Conservation (phyloP, 2,113 vertebrate species). For the Psilopogon haemacephalus region DNA sequence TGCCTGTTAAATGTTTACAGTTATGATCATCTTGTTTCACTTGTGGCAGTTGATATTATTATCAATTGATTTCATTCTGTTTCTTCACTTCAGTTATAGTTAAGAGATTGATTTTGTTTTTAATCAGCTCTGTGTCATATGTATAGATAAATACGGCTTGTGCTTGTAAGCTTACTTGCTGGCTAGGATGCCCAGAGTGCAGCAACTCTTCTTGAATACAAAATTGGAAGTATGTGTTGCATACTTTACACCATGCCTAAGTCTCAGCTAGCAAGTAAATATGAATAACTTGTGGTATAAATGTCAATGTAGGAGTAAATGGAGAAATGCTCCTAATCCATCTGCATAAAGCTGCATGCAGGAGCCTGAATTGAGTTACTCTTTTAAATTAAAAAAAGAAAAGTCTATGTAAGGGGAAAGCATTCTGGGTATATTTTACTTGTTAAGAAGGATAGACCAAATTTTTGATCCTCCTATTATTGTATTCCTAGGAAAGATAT, state of each 20-base stretch:
- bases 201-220: background rate
- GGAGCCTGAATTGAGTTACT: background rate
- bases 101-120: conserved; percentile 28
- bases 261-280: background rate
- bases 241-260: background rate
- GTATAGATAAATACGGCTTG: background rate
- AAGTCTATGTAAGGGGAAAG: background rate
- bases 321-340: background rate
- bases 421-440: background rate
- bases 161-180: background rate
- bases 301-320: background rate
- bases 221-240: background rate
- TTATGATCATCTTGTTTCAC: background rate
- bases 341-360: background rate
- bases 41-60: background rate
- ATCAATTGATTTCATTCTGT: background rate
- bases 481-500: background rate
- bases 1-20: background rate
- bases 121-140: conserved; percentile 21
- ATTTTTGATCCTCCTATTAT: background rate
- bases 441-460: background rate
- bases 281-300: background rate
- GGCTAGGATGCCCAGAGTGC: background rate
- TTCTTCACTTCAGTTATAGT: background rate
- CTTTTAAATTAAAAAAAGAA: background rate